Percentiles rank a stretch among this genome's conserved stretches.
phyloP scores from a whole-genome alignment of 2,888 invertebrate species.

The Heteropelma amictum region DNA sequence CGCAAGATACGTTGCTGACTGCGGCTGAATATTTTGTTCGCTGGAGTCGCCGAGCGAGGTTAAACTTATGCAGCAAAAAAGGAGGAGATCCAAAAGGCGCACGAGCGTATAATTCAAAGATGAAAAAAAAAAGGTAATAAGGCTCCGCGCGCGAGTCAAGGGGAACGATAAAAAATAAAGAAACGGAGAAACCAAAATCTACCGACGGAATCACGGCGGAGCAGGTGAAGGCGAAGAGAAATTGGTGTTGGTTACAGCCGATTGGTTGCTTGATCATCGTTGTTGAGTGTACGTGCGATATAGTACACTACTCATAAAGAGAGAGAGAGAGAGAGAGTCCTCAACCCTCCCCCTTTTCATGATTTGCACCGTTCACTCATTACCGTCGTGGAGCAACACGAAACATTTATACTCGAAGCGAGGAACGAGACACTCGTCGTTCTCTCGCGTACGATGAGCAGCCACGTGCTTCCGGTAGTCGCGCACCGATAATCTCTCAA shows the following conservation, averaged over 20 bases:
- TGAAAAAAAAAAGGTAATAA: neutral
- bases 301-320: constrained; percentile 16
- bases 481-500: neutral
- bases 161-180: constrained; percentile 1
- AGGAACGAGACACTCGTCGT: constrained; percentile 26
- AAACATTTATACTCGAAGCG: constrained; percentile 13
- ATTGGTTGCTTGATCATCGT: constrained; percentile 33
- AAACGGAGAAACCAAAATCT: neutral
- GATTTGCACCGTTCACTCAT: constrained; percentile 48
- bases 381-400: constrained; percentile 29
- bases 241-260: constrained; percentile 23
- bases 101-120: constrained; percentile 1
- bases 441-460: constrained; percentile 18
- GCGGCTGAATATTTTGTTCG: constrained; percentile 32
- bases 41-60: constrained; percentile 30
- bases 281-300: constrained; percentile 18
- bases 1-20: neutral
- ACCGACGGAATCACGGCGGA: constrained; percentile 43
- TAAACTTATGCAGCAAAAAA: constrained; percentile 18
- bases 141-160: constrained; percentile 7
- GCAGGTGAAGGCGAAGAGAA: constrained; percentile 55
- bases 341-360: neutral
- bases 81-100: constrained; percentile 14
- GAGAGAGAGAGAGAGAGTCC: too few species aligned
- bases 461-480: constrained; percentile 56